Conservation (phyloP, 2,888 invertebrate species). For the Ophion costatus region DNA sequence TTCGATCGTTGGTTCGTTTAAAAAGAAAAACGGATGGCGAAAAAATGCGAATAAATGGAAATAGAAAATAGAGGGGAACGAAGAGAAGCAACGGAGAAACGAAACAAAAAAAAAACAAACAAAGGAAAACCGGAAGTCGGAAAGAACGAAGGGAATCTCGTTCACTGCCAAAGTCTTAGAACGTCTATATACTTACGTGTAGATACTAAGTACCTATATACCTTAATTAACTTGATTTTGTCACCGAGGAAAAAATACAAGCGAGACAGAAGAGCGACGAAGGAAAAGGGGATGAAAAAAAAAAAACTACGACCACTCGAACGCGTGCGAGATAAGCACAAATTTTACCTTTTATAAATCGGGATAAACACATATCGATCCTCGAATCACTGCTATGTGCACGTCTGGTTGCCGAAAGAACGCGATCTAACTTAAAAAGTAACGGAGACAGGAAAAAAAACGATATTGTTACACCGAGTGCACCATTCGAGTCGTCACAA, state of each 20-base stretch:
- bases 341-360: slow-evolving; percentile 38
- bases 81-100: slow-evolving; percentile 22
- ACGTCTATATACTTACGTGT: slow-evolving; percentile 82
- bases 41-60: background rate
- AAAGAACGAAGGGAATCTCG: slow-evolving; percentile 77
- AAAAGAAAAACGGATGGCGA: background rate
- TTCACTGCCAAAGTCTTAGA: slow-evolving; percentile 84
- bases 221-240: slow-evolving; percentile 53
- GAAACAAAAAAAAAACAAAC: slow-evolving; percentile 38
- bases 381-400: slow-evolving; percentile 3
- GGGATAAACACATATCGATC: slow-evolving; percentile 53
- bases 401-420: background rate
- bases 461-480: background rate
- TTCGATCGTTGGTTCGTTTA: slow-evolving; percentile 53
- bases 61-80: slow-evolving; percentile 3
- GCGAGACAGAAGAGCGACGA: background rate
- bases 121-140: slow-evolving; percentile 52
- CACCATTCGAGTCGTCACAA: background rate
- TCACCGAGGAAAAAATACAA: slow-evolving; percentile 51
- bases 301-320: slow-evolving; percentile 26
- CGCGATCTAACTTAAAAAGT: slow-evolving; percentile 13
- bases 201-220: slow-evolving; percentile 67
- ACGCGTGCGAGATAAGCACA: slow-evolving; percentile 28
- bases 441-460: background rate
- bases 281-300: slow-evolving; percentile 41